phyloP scores from a whole-genome alignment of 2,888 invertebrate species.

The Hirudinaria manillensis region DNA sequence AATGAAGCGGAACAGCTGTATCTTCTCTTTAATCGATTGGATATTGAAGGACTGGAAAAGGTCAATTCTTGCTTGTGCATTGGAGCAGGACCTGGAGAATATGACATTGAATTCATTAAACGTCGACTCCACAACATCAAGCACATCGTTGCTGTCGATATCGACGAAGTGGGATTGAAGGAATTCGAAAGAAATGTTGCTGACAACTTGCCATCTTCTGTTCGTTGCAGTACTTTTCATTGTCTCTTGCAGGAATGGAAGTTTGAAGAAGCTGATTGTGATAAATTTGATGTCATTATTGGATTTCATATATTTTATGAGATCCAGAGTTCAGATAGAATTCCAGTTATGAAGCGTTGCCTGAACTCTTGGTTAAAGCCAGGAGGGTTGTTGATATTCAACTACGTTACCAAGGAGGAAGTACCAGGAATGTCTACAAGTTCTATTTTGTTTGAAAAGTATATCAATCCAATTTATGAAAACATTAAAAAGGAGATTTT shows the following conservation, averaged over 20 bases:
- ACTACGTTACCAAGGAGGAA: neutral
- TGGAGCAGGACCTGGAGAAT: conserved; percentile 12
- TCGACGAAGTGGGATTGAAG: neutral
- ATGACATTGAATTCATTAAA: conserved; percentile 16
- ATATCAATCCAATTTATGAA: too few species aligned
- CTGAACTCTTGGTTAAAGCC: neutral
- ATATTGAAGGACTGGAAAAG: neutral
- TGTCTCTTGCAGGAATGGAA: neutral
- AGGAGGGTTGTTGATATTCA: neutral
- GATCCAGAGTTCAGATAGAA: neutral
- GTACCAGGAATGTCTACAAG: neutral
- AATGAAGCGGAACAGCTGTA: neutral
- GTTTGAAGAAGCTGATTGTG: neutral
- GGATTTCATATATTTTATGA: neutral
- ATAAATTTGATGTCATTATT: neutral
- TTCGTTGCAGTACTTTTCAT: neutral
- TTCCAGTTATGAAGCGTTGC: neutral
- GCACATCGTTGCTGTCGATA: neutral
- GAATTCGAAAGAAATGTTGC: neutral
- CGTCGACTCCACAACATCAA: conserved; percentile 6
- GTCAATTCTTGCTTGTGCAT: neutral
- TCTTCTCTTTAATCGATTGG: neutral
- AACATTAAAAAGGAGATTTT: too few species aligned
- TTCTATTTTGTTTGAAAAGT: too few species aligned
- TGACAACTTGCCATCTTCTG: neutral